Evolutionary conservation across 1,140 invertebrate genomes (phyloP).

Genomic region (Metopolophium dirhodum): DNA sequence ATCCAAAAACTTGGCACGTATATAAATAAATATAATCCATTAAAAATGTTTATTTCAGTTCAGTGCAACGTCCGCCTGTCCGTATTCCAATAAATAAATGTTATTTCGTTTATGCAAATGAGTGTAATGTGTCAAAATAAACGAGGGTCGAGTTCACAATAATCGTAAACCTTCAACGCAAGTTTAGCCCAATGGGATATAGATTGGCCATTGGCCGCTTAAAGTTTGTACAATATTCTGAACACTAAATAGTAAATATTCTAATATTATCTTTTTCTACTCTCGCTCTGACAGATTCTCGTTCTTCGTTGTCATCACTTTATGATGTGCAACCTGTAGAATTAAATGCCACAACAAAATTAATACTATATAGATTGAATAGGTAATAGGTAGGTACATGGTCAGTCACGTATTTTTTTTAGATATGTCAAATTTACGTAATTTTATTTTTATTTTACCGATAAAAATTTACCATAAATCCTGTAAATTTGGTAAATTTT

Average conservation of each 20-base stretch:
- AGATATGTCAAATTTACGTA: too few species aligned
- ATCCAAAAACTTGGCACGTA: not conserved
- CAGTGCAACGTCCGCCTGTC: not conserved
- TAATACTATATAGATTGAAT: not conserved
- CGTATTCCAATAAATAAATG: not conserved
- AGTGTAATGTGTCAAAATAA: conserved; percentile 9
- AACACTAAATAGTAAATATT: not conserved
- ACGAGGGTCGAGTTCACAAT: not conserved
- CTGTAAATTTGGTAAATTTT: too few species aligned
- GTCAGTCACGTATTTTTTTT: too few species aligned
- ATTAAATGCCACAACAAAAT: not conserved
- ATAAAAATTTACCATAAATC: too few species aligned
- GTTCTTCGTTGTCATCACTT: not conserved
- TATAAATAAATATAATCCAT: not conserved
- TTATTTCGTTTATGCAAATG: not conserved
- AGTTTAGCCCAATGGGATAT: not conserved
- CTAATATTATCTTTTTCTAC: not conserved
- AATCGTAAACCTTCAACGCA: not conserved
- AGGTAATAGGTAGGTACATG: too few species aligned
- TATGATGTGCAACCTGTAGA: not conserved
- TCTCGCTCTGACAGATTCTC: not conserved
- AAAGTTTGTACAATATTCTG: not conserved
- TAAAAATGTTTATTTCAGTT: conserved; percentile 6
- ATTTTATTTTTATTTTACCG: too few species aligned
- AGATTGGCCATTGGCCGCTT: not conserved